Evolutionary conservation across 2,888 invertebrate genomes (phyloP), one percentile per base, ranked within the genome.

Genomic region (Aleiodes alternator): DNA sequence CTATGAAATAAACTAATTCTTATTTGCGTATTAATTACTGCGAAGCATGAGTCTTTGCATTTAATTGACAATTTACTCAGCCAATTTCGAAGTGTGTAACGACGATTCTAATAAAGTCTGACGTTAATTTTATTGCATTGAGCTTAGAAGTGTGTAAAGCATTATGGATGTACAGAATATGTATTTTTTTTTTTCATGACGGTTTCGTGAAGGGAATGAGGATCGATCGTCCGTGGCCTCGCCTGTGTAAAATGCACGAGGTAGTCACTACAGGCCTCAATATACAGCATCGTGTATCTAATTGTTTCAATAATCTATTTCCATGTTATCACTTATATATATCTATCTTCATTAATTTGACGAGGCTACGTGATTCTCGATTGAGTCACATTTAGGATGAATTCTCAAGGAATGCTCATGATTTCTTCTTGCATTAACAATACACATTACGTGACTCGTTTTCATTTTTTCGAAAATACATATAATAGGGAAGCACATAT

Each of bases 1-100:
- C 12, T 16, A 51, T 51, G 12, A 51, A 68, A 64, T 23, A 12
- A 64, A 69, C 48, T 43, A 77, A 69, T 69, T 7, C 50, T 6
- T 31, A 68, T 51, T 68, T 51, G 29, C 50, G 14, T 68, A 31
- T 29, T 75, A 78, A 78, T 77, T 80, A 77, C 74, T 77, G 68
- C 73, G 72, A 77, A 74, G 71, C 78, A 78, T 75, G 64, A 71
- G 76, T 69, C 75, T 78, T 77, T 76, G 69, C 73, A 73, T 69
- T 72, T 78, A 78, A 80, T 78, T 79, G 79, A 80, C 79, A 76
- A 80, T 76, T 61, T 68, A 71, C 8, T 64, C 51, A 72, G 75
- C 76, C 73, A 69, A 69, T 53, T 53, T 77, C 78, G 78, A 79
- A 78, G 72, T 69, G 56, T 72, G 77, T 70, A 75, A 72, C 72